Percentiles rank a stretch among this genome's conserved stretches.
These are phyloP conservation scores for Trachelus tabidus DNA, from an alignment of 2,888 invertebrate species.

Conservation along the genomic window DNA sequence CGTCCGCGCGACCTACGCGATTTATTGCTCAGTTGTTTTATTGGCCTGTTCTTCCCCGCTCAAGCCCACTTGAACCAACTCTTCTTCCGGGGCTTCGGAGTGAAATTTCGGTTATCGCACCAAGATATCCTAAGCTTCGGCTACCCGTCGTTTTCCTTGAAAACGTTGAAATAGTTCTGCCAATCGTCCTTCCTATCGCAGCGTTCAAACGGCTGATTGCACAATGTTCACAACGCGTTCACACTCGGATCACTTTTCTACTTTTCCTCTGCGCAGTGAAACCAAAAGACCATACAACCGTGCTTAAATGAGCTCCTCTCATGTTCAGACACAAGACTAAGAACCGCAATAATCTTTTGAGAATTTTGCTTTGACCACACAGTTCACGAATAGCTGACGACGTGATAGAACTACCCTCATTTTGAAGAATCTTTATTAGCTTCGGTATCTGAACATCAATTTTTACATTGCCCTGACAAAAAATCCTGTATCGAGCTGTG, in stretches of 20 bases:
- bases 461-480: no score
- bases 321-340: no score
- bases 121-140: slow-evolving; percentile 27
- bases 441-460: no score
- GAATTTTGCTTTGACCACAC: no score
- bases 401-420: no score
- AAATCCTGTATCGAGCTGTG: no score
- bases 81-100: neutral
- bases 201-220: neutral
- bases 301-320: neutral
- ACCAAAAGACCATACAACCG: slow-evolving; percentile 11
- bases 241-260: slow-evolving; percentile 2
- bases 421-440: no score
- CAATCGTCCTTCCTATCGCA: slow-evolving; percentile 24
- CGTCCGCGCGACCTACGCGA: slow-evolving; percentile 43
- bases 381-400: no score
- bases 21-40: slow-evolving; percentile 58
- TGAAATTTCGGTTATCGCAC: slow-evolving; percentile 31
- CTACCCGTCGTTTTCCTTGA: slow-evolving; percentile 17
- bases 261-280: slow-evolving; percentile 12
- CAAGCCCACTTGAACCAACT: neutral
- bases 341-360: no score
- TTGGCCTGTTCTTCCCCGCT: slow-evolving; percentile 34
- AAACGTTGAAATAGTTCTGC: no score
- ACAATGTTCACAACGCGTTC: no score